Base-by-base conservation (phyloP, 1,140 invertebrate species). In the Drosophila burlai region DNA sequence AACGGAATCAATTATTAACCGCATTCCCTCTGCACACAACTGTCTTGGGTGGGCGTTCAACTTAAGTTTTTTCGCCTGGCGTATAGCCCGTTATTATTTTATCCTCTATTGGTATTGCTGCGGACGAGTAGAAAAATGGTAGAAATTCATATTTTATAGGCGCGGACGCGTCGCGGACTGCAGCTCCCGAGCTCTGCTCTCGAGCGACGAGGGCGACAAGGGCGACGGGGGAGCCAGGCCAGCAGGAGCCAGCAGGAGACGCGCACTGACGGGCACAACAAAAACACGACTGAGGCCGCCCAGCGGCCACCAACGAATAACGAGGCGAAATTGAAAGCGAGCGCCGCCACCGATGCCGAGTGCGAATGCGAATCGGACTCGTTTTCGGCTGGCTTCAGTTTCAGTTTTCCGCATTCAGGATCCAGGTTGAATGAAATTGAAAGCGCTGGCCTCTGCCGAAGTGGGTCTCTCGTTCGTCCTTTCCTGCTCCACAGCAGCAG, bases 251-350 rank as follows among this genome's bases (percentile, higher is more conserved):
- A 80, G 78, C 77, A 80, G 83, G 68, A 89, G 74, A 89, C 85
- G 75, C 85, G 79, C 85, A 76, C 54, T 57, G 81, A 77, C 75
- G 71, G 68, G 68, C 76, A 90, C 85, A 89, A 89, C 85, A 89
- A 89, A 89, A 89, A 90, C 81, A 89, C 85, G 86, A 89, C 85
- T 89, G 85, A 89, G 81, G 81, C 81, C 85, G 85, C 77, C 85
- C 85, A 90, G 84, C 86, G 78, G 84, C 85, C 84, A 90, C 81
- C 85, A 81, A 90, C 73, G 84, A 79, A 81, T 87, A 69, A 84
- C 83, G 64, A 68, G 65, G 63, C 74, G 85, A 89, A 84, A 89
- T 84, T 90, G 84, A 89, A 89, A 90, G 85, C 84, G 78, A 84
- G 55, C 61, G 24, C 64, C 43, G 57, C 42, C 47, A 36, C 62